Conservation (phyloP, 1,140 invertebrate genomes). For the Myzus persicae region DNA sequence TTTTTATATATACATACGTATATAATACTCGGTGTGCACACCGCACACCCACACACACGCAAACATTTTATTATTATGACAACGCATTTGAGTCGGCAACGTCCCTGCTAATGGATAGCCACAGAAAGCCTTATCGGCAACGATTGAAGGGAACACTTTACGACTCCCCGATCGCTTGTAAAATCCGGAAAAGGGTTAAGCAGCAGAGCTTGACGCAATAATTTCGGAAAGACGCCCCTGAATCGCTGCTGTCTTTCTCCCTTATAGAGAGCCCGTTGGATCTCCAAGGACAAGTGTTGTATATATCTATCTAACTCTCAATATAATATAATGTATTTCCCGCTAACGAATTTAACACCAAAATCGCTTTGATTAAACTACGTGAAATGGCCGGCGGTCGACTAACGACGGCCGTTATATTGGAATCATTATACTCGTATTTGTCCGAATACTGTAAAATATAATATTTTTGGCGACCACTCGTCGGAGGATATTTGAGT, state of each 20-base stretch:
- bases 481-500: neutral
- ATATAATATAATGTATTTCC: neutral
- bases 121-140: slow-evolving; percentile 46
- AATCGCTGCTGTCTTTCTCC: neutral
- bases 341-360: neutral
- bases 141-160: slow-evolving; percentile 54
- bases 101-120: slow-evolving; percentile 48
- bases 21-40: neutral
- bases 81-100: neutral
- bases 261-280: neutral
- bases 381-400: neutral
- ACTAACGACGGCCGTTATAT: neutral
- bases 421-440: neutral
- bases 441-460: neutral
- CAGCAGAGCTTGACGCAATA: slow-evolving; percentile 51
- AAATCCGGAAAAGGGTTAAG: slow-evolving; percentile 57
- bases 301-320: neutral
- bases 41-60: neutral
- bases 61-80: slow-evolving; percentile 48
- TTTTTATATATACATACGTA: slow-evolving; percentile 9
- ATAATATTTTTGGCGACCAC: neutral
- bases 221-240: slow-evolving; percentile 49
- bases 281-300: slow-evolving; percentile 24
- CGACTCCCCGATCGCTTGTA: slow-evolving; percentile 58
- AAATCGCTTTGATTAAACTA: slow-evolving; percentile 24